Base-by-base conservation (phyloP, 2,113 vertebrate genomes). In the Chloropsis hardwickii region DNA sequence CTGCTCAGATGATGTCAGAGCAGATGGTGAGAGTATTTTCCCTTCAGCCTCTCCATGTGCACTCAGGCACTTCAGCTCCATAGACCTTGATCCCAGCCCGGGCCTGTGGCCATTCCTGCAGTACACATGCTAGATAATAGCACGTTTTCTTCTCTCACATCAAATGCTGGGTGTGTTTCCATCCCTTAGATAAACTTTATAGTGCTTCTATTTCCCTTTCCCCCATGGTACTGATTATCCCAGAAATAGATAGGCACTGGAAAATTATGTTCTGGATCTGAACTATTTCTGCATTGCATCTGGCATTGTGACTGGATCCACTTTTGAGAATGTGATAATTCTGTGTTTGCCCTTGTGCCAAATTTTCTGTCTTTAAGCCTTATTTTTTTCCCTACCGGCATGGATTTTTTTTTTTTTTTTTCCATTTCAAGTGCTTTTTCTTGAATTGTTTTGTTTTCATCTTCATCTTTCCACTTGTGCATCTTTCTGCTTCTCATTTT, bases 211-310 rank as follows among this genome's bases (percentile, higher is more conserved):
- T 90, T 96, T 97, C 81, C 57, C 31, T 85, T 90, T 95, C 14
- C 66, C 56, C 81, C 66, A 61, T 86, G 71, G 85, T 93, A 90
- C 90, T 92, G 81, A 88, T 97, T 97, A 95, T 94, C 65, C 78
- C 79, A 87, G 62, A 87, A 96, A 94, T 31, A 94, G 90, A 90
- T 37, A 96, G 81, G 58, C 73, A 51, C 39, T 89, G 91, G 60
- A 84, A 94, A 84, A 33, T 24, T 67, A 3, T 91, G 51, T 54
- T 92, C 69, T 95, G 81, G 77, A 80, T 69, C 77, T 92, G 73
- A 81, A 64, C 81, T 94, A 40, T 74, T 94, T 45, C 45, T 92
- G 73, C 60, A 35, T 77, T 92, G 28, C 87, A 90, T 87, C 62
- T 95, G 95, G 90, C 66, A 76, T 48, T 85, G 58, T 81, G 95